phyloP scores from a whole-genome alignment of 1,140 invertebrate genomes.

The Agrilus planipennis region DNA sequence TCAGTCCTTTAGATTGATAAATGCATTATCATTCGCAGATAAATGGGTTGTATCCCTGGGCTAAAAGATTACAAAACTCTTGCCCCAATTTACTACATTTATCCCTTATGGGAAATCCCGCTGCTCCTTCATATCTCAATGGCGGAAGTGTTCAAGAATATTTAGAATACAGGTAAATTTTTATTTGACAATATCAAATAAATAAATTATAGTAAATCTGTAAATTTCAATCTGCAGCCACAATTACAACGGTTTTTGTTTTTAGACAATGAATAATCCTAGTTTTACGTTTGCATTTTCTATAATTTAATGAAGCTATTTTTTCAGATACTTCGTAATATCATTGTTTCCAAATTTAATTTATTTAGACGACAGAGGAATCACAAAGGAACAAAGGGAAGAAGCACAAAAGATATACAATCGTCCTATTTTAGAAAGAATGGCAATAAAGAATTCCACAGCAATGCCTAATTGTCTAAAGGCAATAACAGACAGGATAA shows the following conservation, averaged over 20 bases:
- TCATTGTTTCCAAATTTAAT: constrained; percentile 50
- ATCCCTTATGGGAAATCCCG: constrained; percentile 67
- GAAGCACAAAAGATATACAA: constrained; percentile 50
- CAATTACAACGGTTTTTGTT: too few relatives aligned
- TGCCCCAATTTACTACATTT: constrained; percentile 55
- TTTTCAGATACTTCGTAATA: constrained; percentile 52
- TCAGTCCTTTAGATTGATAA: not conserved
- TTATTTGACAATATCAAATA: not conserved
- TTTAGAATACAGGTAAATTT: constrained; percentile 58
- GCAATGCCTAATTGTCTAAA: constrained; percentile 18
- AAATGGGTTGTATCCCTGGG: constrained; percentile 54
- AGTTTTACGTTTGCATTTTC: constrained; percentile 3
- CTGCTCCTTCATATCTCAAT: constrained; percentile 61
- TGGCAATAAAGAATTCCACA: constrained; percentile 10
- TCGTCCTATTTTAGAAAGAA: constrained; percentile 41
- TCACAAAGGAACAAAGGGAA: constrained; percentile 46
- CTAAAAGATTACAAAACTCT: constrained; percentile 48
- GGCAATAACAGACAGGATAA: constrained; percentile 15
- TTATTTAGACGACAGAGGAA: constrained; percentile 51
- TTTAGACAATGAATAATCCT: not conserved
- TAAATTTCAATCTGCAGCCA: not conserved
- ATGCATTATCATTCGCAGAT: constrained; percentile 35
- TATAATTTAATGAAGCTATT: constrained; percentile 5
- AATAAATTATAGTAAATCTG: not conserved
- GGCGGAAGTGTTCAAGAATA: constrained; percentile 63